phyloP scores from a whole-genome alignment of 1,140 invertebrate species.

The Antheraea mylitta region DNA sequence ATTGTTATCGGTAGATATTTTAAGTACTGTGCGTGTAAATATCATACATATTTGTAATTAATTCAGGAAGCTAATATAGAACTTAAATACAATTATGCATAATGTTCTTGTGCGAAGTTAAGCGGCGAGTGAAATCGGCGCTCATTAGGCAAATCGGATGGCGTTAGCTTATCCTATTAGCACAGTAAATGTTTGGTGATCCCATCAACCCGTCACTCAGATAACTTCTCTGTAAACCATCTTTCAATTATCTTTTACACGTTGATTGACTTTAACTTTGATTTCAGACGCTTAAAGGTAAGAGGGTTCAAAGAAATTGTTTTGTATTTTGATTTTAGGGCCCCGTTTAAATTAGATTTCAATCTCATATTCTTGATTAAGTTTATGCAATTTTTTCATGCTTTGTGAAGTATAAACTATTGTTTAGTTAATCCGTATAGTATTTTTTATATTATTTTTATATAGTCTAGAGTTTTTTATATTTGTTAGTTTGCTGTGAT shows the following conservation, averaged over 20 bases:
- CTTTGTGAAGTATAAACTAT: too few species aligned
- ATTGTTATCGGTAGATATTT: not conserved
- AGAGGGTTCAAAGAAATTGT: slow-evolving; percentile 3
- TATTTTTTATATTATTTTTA: too few species aligned
- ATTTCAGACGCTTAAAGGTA: slow-evolving; percentile 16
- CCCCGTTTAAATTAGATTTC: slow-evolving; percentile 13
- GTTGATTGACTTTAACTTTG: slow-evolving; percentile 25
- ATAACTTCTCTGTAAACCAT: slow-evolving; percentile 23
- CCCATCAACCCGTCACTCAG: slow-evolving; percentile 52
- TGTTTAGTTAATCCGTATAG: too few species aligned
- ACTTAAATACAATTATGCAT: slow-evolving; percentile 73
- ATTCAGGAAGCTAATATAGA: slow-evolving; percentile 59
- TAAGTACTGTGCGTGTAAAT: slow-evolving; percentile 20
- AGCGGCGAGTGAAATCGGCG: slow-evolving; percentile 53
- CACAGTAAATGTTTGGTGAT: slow-evolving; percentile 69
- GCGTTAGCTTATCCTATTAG: slow-evolving; percentile 67
- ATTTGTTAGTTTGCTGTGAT: too few species aligned
- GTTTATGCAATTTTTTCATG: not conserved
- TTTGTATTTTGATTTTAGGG: slow-evolving; percentile 1
- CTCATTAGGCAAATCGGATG: slow-evolving; percentile 73
- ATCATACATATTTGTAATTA: slow-evolving; percentile 57
- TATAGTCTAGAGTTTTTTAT: too few species aligned
- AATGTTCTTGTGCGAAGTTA: slow-evolving; percentile 57
- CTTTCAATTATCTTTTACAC: slow-evolving; percentile 27
- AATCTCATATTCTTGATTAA: slow-evolving; percentile 13